Evolutionary conservation across 2,113 vertebrate species (phyloP).

Genomic region (Pseudorhombus dupliciocellatus): DNA sequence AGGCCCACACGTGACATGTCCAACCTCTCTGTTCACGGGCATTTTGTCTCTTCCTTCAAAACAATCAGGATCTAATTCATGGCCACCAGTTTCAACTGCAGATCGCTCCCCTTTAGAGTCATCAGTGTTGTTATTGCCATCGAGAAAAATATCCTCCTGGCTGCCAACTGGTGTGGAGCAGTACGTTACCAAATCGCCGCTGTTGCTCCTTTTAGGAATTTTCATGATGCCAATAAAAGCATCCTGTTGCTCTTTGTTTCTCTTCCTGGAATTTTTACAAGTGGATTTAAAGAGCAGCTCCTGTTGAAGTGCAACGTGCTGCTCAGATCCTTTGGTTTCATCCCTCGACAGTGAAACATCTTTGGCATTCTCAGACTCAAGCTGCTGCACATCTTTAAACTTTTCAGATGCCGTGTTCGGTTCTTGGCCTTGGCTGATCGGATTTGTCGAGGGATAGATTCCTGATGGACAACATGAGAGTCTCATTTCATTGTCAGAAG

Average conservation of each 20-base stretch:
- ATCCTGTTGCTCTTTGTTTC: conserved; percentile 70
- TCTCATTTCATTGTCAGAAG: conserved; percentile 25
- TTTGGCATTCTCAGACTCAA: conserved; percentile 34
- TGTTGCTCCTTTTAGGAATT: conserved; percentile 71
- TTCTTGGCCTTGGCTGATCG: not conserved
- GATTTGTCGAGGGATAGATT: conserved; percentile 9
- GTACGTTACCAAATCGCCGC: conserved; percentile 40
- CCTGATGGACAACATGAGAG: conserved; percentile 16
- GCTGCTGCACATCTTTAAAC: conserved; percentile 3
- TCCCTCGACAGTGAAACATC: conserved; percentile 18
- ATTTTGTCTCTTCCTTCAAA: not conserved
- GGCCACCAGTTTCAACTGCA: conserved; percentile 3
- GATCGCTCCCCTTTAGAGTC: conserved; percentile 36
- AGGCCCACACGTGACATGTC: not conserved
- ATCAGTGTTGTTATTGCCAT: conserved; percentile 31
- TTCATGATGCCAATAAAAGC: conserved; percentile 64
- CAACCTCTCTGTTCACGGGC: conserved; percentile 11
- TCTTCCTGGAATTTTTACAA: conserved; percentile 76
- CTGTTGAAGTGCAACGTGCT: conserved; percentile 21
- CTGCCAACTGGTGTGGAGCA: conserved; percentile 29
- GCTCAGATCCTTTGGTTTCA: conserved; percentile 55
- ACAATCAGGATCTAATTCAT: conserved; percentile 31
- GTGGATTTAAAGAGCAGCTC: conserved; percentile 54
- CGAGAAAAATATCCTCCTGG: conserved; percentile 22
- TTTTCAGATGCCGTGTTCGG: conserved; percentile 6